These are phyloP conservation scores for Panulirus ornatus DNA, from an alignment of 1,140 invertebrate genomes.

Conservation along the genomic window DNA sequence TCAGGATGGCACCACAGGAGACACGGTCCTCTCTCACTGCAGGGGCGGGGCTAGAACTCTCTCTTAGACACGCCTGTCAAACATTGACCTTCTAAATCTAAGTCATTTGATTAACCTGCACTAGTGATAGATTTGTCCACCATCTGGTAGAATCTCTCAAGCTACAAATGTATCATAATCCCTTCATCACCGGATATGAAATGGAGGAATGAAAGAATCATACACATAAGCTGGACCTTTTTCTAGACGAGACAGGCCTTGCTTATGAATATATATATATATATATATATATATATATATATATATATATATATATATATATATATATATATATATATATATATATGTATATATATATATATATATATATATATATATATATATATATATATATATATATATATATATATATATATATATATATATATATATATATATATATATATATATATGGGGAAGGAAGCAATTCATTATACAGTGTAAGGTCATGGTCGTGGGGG, in stretches of 20 bases:
- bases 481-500: neutral
- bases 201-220: neutral
- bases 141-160: too few relatives aligned
- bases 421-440: constrained; percentile 56
- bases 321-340: constrained; percentile 13
- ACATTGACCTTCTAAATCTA: constrained; percentile 44
- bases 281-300: neutral
- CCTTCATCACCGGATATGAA: too few relatives aligned
- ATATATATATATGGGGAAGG: constrained; percentile 39
- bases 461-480: constrained; percentile 4
- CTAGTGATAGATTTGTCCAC: too few relatives aligned
- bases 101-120: constrained; percentile 26
- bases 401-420: constrained; percentile 44
- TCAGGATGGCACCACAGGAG: too few relatives aligned
- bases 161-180: too few relatives aligned
- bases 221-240: neutral
- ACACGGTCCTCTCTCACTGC: too few relatives aligned
- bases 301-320: neutral
- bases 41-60: constrained; percentile 34
- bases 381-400: constrained; percentile 14
- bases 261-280: neutral
- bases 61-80: constrained; percentile 52
- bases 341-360: constrained; percentile 30
- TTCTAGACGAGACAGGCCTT: neutral
- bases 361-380: neutral